phyloP scores from a whole-genome alignment of 2,113 vertebrate genomes.

The Origma solitaria region DNA sequence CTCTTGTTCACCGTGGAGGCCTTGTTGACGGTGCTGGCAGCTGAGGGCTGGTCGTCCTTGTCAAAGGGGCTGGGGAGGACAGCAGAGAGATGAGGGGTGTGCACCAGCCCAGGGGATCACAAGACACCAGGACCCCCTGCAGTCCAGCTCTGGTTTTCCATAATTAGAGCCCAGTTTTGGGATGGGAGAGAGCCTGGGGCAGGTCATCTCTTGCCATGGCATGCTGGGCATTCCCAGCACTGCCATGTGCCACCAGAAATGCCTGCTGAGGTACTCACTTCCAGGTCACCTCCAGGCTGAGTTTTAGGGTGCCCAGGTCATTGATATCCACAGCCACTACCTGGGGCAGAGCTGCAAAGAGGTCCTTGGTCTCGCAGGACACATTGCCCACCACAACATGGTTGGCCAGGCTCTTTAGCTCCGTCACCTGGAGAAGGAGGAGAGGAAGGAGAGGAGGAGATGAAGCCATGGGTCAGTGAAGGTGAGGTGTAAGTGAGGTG shows the following conservation, averaged over 20 bases:
- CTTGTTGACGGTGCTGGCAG: constrained; percentile 86
- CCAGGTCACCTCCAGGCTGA: constrained; percentile 95
- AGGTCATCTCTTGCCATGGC: neutral
- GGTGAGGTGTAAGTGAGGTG: neutral
- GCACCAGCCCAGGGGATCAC: fast-evolving
- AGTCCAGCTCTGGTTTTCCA: neutral
- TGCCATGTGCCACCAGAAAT: neutral
- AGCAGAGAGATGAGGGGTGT: neutral
- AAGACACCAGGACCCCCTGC: neutral
- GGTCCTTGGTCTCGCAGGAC: constrained; percentile 94
- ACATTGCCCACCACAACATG: constrained; percentile 94
- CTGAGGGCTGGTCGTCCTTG: constrained; percentile 87
- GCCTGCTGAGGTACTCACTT: constrained; percentile 77
- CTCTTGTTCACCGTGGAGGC: constrained; percentile 88
- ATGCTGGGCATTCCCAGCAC: neutral
- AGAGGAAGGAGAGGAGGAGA: neutral
- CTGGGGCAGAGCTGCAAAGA: constrained; percentile 90
- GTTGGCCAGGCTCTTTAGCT: constrained; percentile 93
- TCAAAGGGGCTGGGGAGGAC: constrained; percentile 85
- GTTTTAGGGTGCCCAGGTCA: constrained; percentile 93
- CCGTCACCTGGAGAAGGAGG: constrained; percentile 80
- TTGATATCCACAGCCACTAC: constrained; percentile 96
- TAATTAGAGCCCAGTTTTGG: neutral
- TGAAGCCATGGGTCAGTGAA: neutral
- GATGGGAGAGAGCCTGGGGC: neutral